Evolutionary conservation across 2,888 invertebrate species (phyloP).

Genomic region (Zaprionus bogoriensis): DNA sequence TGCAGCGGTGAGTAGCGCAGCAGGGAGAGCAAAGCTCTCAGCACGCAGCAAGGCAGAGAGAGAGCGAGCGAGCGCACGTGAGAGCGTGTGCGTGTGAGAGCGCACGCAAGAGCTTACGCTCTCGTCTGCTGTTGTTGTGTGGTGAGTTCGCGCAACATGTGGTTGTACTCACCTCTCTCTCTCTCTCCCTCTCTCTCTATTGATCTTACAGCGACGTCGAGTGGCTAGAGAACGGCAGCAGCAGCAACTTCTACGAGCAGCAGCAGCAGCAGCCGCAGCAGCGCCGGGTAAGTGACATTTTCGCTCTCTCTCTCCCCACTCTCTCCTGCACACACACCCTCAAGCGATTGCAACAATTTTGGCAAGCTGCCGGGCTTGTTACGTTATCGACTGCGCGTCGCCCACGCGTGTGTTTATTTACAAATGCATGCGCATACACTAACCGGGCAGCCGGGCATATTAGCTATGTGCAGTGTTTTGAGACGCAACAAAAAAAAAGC

Average conservation of each 20-base stretch:
- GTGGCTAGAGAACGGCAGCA: constrained; percentile 66
- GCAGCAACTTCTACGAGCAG: constrained; percentile 61
- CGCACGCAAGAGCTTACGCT: background rate
- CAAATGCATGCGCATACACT: constrained; percentile 39
- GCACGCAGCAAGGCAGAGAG: too few relatives aligned
- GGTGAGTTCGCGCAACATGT: constrained; percentile 68
- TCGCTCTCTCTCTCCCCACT: constrained; percentile 4
- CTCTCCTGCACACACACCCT: constrained; percentile 35
- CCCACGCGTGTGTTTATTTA: constrained; percentile 67
- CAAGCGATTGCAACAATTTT: constrained; percentile 61
- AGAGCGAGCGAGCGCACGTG: too few relatives aligned
- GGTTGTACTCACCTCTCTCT: constrained; percentile 43
- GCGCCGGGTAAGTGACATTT: constrained; percentile 56
- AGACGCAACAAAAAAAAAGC: too few relatives aligned
- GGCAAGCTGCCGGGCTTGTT: constrained; percentile 68
- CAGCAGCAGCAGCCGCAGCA: constrained; percentile 58
- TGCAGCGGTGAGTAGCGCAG: constrained; percentile 84
- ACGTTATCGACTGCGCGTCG: constrained; percentile 60
- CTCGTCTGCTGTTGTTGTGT: constrained; percentile 48
- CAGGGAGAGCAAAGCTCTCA: too few relatives aligned
- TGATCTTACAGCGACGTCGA: constrained; percentile 61
- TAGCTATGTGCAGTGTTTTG: background rate
- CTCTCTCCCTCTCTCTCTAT: constrained; percentile 17
- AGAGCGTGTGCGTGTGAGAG: too few relatives aligned
- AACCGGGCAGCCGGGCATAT: background rate